These are phyloP conservation scores for Diachasma alloeum DNA, from an alignment of 1,140 invertebrate genomes.

Conservation along the genomic window DNA sequence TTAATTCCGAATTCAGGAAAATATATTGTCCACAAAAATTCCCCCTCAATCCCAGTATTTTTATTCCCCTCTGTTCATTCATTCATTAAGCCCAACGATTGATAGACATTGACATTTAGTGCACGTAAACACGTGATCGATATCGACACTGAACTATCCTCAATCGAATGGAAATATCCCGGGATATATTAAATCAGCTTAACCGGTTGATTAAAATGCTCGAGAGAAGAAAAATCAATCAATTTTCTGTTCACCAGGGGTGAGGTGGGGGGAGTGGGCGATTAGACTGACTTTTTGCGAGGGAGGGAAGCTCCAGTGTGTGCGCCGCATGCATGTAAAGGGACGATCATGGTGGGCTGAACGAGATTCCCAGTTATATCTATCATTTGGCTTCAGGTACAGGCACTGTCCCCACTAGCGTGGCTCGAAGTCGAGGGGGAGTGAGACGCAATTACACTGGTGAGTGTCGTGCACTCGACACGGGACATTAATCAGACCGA, in stretches of 20 bases:
- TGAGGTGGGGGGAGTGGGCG: neutral
- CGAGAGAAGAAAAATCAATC: neutral
- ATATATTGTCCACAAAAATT: too few relatives aligned
- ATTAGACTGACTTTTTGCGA: neutral
- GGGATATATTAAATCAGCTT: neutral
- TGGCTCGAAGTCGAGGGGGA: neutral
- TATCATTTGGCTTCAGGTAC: neutral
- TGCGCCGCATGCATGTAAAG: neutral
- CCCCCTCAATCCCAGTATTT: too few relatives aligned
- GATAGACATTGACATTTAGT: too few relatives aligned
- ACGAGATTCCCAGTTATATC: neutral
- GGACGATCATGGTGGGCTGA: neutral
- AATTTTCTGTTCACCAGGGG: neutral
- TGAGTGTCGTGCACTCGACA: slow-evolving; percentile 28
- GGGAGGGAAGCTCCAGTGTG: neutral
- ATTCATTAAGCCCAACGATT: neutral
- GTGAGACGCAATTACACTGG: slow-evolving; percentile 24
- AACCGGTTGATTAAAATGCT: neutral
- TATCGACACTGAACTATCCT: neutral
- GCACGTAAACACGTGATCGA: neutral
- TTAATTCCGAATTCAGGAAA: too few relatives aligned
- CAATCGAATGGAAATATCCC: neutral
- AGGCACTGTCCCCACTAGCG: neutral
- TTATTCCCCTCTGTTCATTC: neutral
- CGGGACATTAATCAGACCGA: slow-evolving; percentile 25